Percentiles rank a stretch among this genome's conserved stretches.
phyloP scores from a whole-genome alignment of 2,113 vertebrate genomes.

The Prinia subflava region DNA sequence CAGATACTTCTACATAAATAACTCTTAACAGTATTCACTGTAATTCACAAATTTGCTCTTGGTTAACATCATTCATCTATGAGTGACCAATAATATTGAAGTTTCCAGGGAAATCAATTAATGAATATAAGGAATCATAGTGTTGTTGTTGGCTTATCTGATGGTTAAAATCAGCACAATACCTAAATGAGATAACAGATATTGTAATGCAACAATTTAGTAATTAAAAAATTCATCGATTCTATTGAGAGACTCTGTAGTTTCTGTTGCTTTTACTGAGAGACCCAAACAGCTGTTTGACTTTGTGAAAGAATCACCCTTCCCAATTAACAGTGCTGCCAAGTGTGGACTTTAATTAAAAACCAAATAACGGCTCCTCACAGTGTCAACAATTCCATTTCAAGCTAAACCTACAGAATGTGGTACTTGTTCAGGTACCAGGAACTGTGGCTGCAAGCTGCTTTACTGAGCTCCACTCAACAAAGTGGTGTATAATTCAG shows the following conservation, averaged over 20 bases:
- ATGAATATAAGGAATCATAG: background rate
- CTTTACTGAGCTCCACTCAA: background rate
- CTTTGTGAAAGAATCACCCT: background rate
- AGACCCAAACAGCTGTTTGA: background rate
- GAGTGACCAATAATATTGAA: background rate
- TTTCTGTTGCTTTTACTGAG: background rate
- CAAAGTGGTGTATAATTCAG: background rate
- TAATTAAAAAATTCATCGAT: background rate
- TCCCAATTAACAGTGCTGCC: background rate
- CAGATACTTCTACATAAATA: background rate
- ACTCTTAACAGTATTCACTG: background rate
- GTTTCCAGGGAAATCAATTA: background rate
- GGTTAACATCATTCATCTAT: background rate
- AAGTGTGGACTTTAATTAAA: background rate
- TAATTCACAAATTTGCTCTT: background rate
- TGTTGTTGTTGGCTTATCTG: background rate
- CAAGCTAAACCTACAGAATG: background rate
- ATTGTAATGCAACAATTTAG: background rate
- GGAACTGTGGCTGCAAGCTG: background rate
- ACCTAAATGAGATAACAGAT: background rate
- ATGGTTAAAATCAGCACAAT: background rate
- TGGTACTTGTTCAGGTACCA: background rate
- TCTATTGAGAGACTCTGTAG: background rate
- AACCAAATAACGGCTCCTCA: background rate
- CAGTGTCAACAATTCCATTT: background rate